Evolutionary conservation across 2,888 invertebrate species (phyloP).

Genomic region (Zygaena filipendulae): DNA sequence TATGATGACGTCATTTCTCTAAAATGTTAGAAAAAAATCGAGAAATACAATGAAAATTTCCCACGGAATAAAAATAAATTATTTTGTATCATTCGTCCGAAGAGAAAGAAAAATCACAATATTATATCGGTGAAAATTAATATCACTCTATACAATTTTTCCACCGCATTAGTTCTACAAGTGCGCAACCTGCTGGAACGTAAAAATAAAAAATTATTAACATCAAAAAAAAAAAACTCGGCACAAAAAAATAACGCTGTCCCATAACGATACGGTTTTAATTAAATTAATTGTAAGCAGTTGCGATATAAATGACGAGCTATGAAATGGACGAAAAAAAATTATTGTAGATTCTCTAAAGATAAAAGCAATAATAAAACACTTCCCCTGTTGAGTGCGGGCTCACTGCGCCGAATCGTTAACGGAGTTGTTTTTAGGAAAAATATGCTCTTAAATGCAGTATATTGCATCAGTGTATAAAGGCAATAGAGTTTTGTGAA

Average conservation of each 20-base stretch:
- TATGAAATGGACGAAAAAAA: constrained; percentile 43
- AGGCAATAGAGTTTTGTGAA: too few relatives aligned
- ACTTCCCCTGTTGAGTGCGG: constrained; percentile 42
- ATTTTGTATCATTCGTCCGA: too few relatives aligned
- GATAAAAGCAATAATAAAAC: constrained; percentile 64
- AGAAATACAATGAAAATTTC: too few relatives aligned
- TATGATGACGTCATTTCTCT: too few relatives aligned
- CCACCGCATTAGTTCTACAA: constrained; percentile 19
- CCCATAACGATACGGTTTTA: constrained; percentile 48
- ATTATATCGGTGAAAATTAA: too few relatives aligned
- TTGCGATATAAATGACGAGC: constrained; percentile 63
- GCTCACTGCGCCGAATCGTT: constrained; percentile 20
- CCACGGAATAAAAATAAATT: too few relatives aligned
- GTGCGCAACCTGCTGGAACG: constrained; percentile 30
- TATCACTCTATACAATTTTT: constrained; percentile 7
- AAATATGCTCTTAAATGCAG: too few relatives aligned
- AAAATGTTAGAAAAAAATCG: too few relatives aligned
- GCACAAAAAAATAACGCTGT: constrained; percentile 24
- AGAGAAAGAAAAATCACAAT: too few relatives aligned
- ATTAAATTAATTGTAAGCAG: constrained; percentile 63
- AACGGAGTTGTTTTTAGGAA: too few relatives aligned
- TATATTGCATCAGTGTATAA: too few relatives aligned
- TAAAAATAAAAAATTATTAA: constrained; percentile 38
- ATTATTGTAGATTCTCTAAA: constrained; percentile 38
- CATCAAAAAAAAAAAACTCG: constrained; percentile 43